Percentiles rank a stretch among this genome's conserved stretches.
Evolutionary conservation across 1,140 invertebrate species (phyloP).

Genomic region (Philopotamus ludificatus): DNA sequence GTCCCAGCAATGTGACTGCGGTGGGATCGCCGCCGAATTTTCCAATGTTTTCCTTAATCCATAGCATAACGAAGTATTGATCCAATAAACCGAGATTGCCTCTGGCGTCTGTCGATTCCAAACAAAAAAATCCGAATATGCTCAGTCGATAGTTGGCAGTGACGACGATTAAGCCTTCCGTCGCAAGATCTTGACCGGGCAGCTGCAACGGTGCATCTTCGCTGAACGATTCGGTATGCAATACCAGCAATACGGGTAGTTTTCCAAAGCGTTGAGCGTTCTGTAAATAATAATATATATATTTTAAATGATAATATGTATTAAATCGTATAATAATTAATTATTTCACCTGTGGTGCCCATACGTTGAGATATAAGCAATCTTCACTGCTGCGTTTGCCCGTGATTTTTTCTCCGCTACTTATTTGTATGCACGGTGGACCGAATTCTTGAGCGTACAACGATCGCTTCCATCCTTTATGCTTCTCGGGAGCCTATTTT

Average conservation of each 20-base stretch:
- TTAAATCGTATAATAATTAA: background rate
- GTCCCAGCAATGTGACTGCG: slow-evolving; percentile 69
- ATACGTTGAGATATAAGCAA: slow-evolving; percentile 59
- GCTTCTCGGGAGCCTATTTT: slow-evolving; percentile 51
- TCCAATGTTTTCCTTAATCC: slow-evolving; percentile 69
- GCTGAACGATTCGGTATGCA: slow-evolving; percentile 58
- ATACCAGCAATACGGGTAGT: slow-evolving; percentile 60
- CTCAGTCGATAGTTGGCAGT: slow-evolving; percentile 64
- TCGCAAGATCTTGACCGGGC: slow-evolving; percentile 65
- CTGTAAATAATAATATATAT: slow-evolving; percentile 47
- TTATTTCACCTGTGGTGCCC: slow-evolving; percentile 55
- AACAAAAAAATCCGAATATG: slow-evolving; percentile 69
- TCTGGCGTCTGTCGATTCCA: slow-evolving; percentile 55
- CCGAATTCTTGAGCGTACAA: slow-evolving; percentile 52
- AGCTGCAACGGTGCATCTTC: slow-evolving; percentile 44
- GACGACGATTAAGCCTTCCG: slow-evolving; percentile 65
- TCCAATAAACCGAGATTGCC: slow-evolving; percentile 74
- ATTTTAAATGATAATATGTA: background rate
- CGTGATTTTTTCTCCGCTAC: slow-evolving; percentile 28
- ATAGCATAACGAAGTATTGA: slow-evolving; percentile 69
- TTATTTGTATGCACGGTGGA: slow-evolving; percentile 56
- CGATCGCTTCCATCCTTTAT: slow-evolving; percentile 53
- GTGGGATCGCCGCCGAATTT: slow-evolving; percentile 71
- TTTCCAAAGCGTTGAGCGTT: slow-evolving; percentile 56
- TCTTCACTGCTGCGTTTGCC: slow-evolving; percentile 49